Evolutionary conservation across 2,888 invertebrate species (phyloP).

Genomic region (Hipparchia semele): DNA sequence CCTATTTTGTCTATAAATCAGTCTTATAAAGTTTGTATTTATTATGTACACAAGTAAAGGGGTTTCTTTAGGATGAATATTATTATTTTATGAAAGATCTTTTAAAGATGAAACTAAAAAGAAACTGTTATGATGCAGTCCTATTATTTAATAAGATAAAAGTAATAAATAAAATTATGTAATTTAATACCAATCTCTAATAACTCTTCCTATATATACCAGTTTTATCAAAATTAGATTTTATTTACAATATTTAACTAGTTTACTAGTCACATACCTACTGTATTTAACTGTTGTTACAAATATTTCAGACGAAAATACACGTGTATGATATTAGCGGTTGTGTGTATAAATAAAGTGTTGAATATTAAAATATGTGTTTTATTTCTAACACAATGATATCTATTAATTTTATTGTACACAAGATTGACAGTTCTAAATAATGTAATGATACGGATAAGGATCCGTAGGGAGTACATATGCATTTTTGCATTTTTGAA

Average conservation of each 20-base stretch:
- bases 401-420: too few relatives aligned
- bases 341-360: constrained; percentile 33
- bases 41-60: background rate
- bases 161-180: background rate
- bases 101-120: background rate
- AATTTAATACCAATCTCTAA: background rate
- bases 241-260: constrained; percentile 2
- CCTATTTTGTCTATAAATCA: constrained; percentile 1
- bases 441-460: too few relatives aligned
- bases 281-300: constrained; percentile 17
- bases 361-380: constrained; percentile 25
- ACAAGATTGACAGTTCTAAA: background rate
- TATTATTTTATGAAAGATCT: constrained; percentile 5
- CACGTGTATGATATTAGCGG: constrained; percentile 30
- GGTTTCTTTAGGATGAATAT: background rate
- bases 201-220: constrained; percentile 3
- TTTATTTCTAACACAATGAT: constrained; percentile 10
- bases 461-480: too few relatives aligned
- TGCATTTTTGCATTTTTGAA: too few relatives aligned
- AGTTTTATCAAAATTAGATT: background rate
- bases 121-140: background rate
- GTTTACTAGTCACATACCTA: constrained; percentile 10
- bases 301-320: constrained; percentile 22
- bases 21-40: background rate
- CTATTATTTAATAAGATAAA: background rate